Base-by-base conservation (phyloP, 2,888 invertebrate genomes). In the Parnassius orleans region DNA sequence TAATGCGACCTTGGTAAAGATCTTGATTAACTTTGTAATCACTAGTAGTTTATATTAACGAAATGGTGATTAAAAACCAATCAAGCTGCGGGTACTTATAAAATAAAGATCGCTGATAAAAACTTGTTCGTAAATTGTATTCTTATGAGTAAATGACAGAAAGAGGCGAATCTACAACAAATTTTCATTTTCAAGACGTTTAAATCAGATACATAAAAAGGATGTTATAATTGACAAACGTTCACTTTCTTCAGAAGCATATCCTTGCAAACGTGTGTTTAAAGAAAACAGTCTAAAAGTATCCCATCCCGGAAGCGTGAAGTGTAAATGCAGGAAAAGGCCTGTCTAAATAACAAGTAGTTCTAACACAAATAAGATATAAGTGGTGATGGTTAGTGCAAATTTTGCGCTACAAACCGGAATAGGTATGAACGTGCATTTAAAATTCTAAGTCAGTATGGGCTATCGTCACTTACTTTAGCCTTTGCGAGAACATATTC, bases 401-500 rank as follows among this genome's bases (percentile, higher is more conserved):
- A 69, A 70, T 64, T 61, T n/a, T 54, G 42, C 64, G 67, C 53
- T 33, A 55, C 67, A 71, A 72, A 67, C 65, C 19, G 19, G 52
- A 52, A 52, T 60, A 61, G 43, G 43, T 10, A 43, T 3, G 43
- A 43, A 11, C 10, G 43, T 43, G 10, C 43, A 10, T 73, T 80
- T 72, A 73, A 72, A 80, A 80, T 77, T 76, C 66, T 65, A 66
- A 65, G 56, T 63, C 68, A 70, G 74, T 67, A 64, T 63, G 72
- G 68, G 76, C 71, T 76, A 76, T 77, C 67, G 73, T 52, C 55
- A 52, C 51, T 73, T 71, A 77, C 75, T 78, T 74, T 74, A 74
- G 77, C 73, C 71, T 80, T 86, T 80, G 81, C 72, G 68, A 79
- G 83, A 84, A 86, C 73, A 78, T 75, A 82, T 80, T 78, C 66